Evolutionary conservation across 2,797 vertebrate genomes (phyloP).

Genomic region (Myotis planiceps): DNA sequence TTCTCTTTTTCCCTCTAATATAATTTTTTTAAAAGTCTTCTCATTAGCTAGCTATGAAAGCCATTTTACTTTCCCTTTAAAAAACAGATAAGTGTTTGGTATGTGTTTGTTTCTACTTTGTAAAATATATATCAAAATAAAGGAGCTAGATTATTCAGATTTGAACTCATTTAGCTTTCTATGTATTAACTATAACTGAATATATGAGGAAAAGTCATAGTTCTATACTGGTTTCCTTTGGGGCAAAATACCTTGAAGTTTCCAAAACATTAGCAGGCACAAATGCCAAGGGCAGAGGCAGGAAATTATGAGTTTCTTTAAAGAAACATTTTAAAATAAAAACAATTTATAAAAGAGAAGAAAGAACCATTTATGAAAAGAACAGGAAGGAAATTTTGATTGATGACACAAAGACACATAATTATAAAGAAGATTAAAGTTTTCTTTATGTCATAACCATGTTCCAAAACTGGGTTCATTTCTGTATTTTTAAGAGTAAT

Average conservation of each 20-base stretch:
- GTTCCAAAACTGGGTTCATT: conserved; percentile 43
- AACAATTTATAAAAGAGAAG: conserved; percentile 69
- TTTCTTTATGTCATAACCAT: conserved; percentile 27
- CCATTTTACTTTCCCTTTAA: conserved; percentile 49
- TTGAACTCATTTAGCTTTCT: conserved; percentile 43
- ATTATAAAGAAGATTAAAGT: conserved; percentile 66
- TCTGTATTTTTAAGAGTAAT: conserved; percentile 61
- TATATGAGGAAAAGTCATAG: conserved; percentile 48
- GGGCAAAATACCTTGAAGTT: conserved; percentile 72
- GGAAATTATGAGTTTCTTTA: conserved; percentile 43
- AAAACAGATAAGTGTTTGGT: conserved; percentile 51
- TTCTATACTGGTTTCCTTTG: conserved; percentile 52
- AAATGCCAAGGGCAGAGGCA: neutral
- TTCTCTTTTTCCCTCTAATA: neutral
- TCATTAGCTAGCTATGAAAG: conserved; percentile 61
- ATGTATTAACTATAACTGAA: conserved; percentile 60
- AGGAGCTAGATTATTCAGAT: conserved; percentile 58
- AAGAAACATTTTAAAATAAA: conserved; percentile 65
- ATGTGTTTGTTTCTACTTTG: conserved; percentile 39
- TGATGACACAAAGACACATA: conserved; percentile 60
- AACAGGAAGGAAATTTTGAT: conserved; percentile 46
- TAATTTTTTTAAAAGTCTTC: neutral
- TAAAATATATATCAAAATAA: conserved; percentile 48
- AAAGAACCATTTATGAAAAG: conserved; percentile 56
- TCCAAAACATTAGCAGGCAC: conserved; percentile 66